A percentile compares a stretch with the other conserved stretches of the same genome.
These are phyloP conservation scores for Poeciliopsis presidionis DNA, from an alignment of 2,797 vertebrate species.

Conservation along the genomic window DNA sequence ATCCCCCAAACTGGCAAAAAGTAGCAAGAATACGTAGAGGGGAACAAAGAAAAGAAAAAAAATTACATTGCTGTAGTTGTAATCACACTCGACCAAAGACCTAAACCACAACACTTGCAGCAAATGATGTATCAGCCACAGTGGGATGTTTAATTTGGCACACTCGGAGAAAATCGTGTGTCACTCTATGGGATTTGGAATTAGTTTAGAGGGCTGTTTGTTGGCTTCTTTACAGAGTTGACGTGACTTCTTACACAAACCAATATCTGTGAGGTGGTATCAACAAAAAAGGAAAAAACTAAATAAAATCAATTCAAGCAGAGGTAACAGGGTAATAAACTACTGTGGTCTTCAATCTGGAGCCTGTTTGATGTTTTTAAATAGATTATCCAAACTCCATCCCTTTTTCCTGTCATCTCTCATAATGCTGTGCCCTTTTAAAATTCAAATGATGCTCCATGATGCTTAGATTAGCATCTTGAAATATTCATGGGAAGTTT, in stretches of 20 bases:
- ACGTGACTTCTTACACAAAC: constrained; percentile 52
- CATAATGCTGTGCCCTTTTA: constrained; percentile 51
- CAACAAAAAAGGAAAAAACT: constrained; percentile 31
- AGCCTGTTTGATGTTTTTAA: constrained; percentile 30
- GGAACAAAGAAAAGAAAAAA: background rate
- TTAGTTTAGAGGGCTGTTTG: constrained; percentile 63
- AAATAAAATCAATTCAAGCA: constrained; percentile 41
- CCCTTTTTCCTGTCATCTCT: constrained; percentile 52
- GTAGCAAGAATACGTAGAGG: constrained; percentile 13
- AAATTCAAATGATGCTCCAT: constrained; percentile 66
- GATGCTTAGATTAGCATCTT: constrained; percentile 70
- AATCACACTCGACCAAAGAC: constrained; percentile 66
- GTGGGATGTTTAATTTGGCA: constrained; percentile 69
- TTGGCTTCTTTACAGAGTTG: constrained; percentile 36
- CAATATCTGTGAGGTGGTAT: constrained; percentile 52
- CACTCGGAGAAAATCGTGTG: constrained; percentile 55
- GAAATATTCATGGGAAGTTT: constrained; percentile 74
- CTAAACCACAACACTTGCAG: constrained; percentile 63
- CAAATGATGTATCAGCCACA: constrained; percentile 72
- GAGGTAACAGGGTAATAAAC: constrained; percentile 18
- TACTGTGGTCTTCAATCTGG: constrained; percentile 23
- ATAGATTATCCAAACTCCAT: constrained; percentile 43
- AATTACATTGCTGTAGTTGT: constrained; percentile 43
- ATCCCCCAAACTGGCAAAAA: constrained; percentile 50
- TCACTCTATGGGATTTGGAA: constrained; percentile 59